Percentiles rank a stretch among this genome's conserved stretches.
Evolutionary conservation across 2,888 invertebrate species (phyloP).

Genomic region (Caenorhabditis parvicauda): DNA sequence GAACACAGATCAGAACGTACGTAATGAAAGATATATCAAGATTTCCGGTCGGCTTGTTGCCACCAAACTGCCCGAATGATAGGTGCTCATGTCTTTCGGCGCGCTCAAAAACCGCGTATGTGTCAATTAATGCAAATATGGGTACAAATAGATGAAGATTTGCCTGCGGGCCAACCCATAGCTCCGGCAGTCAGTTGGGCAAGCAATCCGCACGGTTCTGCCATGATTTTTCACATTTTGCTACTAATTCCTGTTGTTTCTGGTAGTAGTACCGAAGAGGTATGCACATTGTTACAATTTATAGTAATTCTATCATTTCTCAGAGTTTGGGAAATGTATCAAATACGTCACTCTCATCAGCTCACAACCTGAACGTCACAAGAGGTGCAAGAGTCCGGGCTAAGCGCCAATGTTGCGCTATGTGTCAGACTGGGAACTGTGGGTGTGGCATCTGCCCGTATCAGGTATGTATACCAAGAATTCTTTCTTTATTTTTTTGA

Average conservation of each 20-base stretch:
- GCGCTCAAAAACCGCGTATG: no score
- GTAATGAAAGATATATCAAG: no score
- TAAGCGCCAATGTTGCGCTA: slow-evolving; percentile 46
- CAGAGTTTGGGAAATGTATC: not conserved
- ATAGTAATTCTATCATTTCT: not conserved
- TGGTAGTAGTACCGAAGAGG: not conserved
- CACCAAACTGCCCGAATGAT: no score
- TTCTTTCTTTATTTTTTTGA: not conserved
- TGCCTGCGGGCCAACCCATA: slow-evolving; percentile 12
- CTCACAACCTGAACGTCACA: slow-evolving; percentile 10
- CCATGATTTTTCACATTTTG: no score
- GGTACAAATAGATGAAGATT: slow-evolving; percentile 31
- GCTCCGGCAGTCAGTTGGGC: no score
- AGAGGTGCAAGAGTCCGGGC: slow-evolving; percentile 22
- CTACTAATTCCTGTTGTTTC: not conserved
- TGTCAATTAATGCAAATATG: slow-evolving; percentile 38
- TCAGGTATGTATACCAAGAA: slow-evolving; percentile 5
- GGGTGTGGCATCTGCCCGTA: slow-evolving; percentile 40
- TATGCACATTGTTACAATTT: not conserved
- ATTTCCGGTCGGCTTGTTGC: no score
- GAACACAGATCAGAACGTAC: no score
- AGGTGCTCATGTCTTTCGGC: no score
- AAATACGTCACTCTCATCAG: slow-evolving; percentile 2
- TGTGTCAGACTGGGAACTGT: slow-evolving; percentile 37
- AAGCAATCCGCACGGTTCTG: no score